Percentiles rank a stretch among this genome's conserved stretches.
These are phyloP conservation scores for Drosophila prosaltans DNA, from an alignment of 1,140 invertebrate species.

Conservation along the genomic window DNA sequence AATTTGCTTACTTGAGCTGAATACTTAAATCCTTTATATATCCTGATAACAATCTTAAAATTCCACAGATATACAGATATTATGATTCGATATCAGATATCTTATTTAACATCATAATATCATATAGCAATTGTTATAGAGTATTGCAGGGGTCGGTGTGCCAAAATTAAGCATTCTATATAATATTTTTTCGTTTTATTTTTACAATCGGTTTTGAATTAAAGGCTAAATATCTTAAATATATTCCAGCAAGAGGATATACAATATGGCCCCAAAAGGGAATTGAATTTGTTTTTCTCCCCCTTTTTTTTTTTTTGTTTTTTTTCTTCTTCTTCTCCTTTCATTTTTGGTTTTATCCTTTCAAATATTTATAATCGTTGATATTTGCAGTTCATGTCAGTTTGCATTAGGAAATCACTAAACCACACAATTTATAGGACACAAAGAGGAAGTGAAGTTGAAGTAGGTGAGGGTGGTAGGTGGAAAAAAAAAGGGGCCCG, in stretches of 20 bases:
- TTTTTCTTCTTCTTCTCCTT: conserved; percentile 3
- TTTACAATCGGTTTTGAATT: neutral
- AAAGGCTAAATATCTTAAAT: neutral
- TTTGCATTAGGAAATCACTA: conserved; percentile 53
- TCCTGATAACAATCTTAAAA: too few relatives aligned
- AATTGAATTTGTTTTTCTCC: neutral
- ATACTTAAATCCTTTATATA: too few relatives aligned
- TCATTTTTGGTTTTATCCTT: conserved; percentile 16
- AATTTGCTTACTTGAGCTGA: too few relatives aligned
- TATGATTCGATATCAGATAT: too few relatives aligned
- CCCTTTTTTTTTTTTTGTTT: neutral
- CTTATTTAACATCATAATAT: too few relatives aligned
- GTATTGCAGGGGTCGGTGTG: too few relatives aligned
- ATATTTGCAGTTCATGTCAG: conserved; percentile 50
- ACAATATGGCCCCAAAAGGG: neutral
- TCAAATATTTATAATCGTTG: conserved; percentile 17
- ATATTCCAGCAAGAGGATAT: neutral
- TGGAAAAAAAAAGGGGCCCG: too few relatives aligned
- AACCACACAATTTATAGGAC: conserved; percentile 25
- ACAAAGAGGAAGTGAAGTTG: neutral
- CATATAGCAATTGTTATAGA: too few relatives aligned
- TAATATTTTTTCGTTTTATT: too few relatives aligned
- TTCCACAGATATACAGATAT: too few relatives aligned
- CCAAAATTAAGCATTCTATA: too few relatives aligned
- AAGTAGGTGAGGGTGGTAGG: too few relatives aligned